Conservation (phyloP, 2,888 invertebrate species). For the Mechanitis mazaeus region DNA sequence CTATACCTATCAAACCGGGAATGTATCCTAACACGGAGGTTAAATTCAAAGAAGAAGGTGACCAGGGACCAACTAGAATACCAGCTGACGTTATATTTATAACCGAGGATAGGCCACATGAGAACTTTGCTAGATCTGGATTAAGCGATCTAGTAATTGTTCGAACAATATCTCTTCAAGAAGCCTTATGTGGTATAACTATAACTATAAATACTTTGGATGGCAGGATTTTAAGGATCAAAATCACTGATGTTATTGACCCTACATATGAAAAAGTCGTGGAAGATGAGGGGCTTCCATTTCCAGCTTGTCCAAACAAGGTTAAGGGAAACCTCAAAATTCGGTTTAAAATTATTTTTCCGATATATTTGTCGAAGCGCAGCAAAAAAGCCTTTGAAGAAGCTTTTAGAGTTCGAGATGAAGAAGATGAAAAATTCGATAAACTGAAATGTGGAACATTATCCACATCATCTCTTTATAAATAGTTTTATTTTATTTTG, state of each 20-base stretch:
- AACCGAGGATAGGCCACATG: conserved; percentile 83
- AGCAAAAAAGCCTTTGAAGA: conserved; percentile 60
- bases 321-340: conserved; percentile 83
- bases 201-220: conserved; percentile 83
- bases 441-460: conserved; percentile 56
- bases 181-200: conserved; percentile 83
- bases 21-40: conserved; percentile 83
- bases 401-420: conserved; percentile 54
- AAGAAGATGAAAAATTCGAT: conserved; percentile 55
- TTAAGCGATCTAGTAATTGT: conserved; percentile 80
- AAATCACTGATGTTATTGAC: conserved; percentile 83
- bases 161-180: conserved; percentile 78
- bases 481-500: conserved; percentile 9
- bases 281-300: conserved; percentile 84
- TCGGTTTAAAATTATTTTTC: conserved; percentile 75
- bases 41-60: conserved; percentile 86
- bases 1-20: conserved; percentile 85
- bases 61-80: conserved; percentile 84
- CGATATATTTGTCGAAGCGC: conserved; percentile 63
- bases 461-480: conserved; percentile 40
- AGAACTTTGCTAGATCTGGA: conserved; percentile 79
- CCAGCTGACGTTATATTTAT: conserved; percentile 87
- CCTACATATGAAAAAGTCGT: conserved; percentile 83
- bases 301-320: conserved; percentile 76
- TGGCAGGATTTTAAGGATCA: conserved; percentile 79